These are phyloP conservation scores for Nebria brevicollis DNA, from an alignment of 2,888 invertebrate genomes.

Conservation along the genomic window DNA sequence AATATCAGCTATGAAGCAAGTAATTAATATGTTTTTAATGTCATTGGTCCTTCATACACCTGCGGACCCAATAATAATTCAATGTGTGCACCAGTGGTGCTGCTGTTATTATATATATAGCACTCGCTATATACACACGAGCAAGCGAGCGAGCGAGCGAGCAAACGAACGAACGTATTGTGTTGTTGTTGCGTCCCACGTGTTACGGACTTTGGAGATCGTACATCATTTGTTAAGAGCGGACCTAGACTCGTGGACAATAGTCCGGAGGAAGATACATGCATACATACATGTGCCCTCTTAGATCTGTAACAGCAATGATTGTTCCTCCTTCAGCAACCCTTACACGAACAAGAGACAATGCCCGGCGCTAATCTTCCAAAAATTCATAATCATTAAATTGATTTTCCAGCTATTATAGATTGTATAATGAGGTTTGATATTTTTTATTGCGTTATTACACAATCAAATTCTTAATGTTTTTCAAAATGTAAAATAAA, in stretches of 20 bases:
- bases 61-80: slow-evolving; percentile 25
- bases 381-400: neutral
- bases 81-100: neutral
- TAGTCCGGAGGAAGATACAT: neutral
- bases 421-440: too few species aligned
- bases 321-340: neutral
- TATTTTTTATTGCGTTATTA: too few species aligned
- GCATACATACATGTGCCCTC: neutral
- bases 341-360: neutral
- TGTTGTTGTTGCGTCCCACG: slow-evolving; percentile 6
- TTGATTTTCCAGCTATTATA: neutral
- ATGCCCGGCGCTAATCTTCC: neutral
- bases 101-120: neutral
- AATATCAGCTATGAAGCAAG: neutral
- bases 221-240: slow-evolving; percentile 28
- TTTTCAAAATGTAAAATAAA: too few species aligned
- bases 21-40: slow-evolving; percentile 27
- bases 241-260: neutral
- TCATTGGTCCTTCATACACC: slow-evolving; percentile 17
- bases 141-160: too few species aligned
- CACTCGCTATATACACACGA: neutral
- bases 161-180: too few species aligned
- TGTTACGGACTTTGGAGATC: slow-evolving; percentile 8
- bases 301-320: slow-evolving; percentile 6
- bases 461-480: too few species aligned